A percentile compares a stretch with the other conserved stretches of the same genome.
Conservation (phyloP, 2,797 vertebrate genomes). For the Poecilia gillii region DNA sequence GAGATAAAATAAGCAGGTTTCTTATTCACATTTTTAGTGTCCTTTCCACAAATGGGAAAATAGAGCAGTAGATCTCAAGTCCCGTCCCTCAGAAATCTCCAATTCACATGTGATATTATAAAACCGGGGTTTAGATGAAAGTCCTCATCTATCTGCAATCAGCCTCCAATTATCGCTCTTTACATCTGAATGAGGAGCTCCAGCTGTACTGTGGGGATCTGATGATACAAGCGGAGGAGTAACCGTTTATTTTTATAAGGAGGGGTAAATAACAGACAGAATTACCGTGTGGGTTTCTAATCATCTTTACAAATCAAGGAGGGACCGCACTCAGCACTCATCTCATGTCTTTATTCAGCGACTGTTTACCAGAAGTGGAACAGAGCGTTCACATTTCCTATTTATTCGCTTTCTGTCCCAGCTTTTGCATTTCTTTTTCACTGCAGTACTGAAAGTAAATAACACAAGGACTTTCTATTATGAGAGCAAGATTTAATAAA, state of each 20-base stretch:
- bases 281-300: constrained; percentile 63
- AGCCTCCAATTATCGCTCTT: constrained; percentile 81
- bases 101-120: constrained; percentile 34
- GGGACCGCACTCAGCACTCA: constrained; percentile 35
- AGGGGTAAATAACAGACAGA: constrained; percentile 62
- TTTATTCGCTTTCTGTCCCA: constrained; percentile 19
- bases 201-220: constrained; percentile 61
- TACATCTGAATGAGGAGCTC: constrained; percentile 76
- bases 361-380: constrained; percentile 28
- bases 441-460: constrained; percentile 36
- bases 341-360: constrained; percentile 42
- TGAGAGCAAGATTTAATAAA: constrained; percentile 43
- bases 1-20: neutral
- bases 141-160: constrained; percentile 77
- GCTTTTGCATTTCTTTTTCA: constrained; percentile 32
- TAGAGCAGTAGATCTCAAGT: neutral
- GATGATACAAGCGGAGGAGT: constrained; percentile 58
- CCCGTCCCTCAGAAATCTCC: neutral
- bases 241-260: constrained; percentile 47
- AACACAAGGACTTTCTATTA: constrained; percentile 25
- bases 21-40: neutral
- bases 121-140: constrained; percentile 48
- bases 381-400: constrained; percentile 22
- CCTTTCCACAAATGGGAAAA: neutral
- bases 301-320: constrained; percentile 62